Evolutionary conservation across 2,113 vertebrate genomes (phyloP).

Genomic region (Boulengeromyrus knoepffleri): DNA sequence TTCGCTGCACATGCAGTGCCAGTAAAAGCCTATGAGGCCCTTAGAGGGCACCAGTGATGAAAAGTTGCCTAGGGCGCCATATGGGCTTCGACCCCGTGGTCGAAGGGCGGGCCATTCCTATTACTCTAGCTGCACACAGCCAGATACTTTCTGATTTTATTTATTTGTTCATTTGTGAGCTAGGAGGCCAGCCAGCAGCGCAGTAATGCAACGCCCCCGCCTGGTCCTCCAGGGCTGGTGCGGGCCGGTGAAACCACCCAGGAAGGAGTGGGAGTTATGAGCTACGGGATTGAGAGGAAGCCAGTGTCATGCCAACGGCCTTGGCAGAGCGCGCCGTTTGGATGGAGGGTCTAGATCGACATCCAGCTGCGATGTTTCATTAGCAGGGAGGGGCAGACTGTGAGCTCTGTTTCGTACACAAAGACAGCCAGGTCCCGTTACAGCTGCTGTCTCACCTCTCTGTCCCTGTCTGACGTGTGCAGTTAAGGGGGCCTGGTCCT

Average conservation of each 20-base stretch:
- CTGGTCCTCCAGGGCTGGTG: background rate
- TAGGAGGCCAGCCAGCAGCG: background rate
- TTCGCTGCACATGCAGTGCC: background rate
- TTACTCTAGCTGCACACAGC: background rate
- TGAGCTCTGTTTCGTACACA: background rate
- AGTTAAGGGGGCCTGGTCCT: conserved; percentile 93
- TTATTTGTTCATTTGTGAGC: background rate
- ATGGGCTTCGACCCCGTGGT: background rate
- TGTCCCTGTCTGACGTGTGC: conserved; percentile 31
- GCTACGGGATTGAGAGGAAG: background rate
- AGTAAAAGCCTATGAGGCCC: background rate
- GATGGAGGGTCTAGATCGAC: background rate
- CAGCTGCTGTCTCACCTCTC: background rate
- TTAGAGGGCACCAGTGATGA: background rate
- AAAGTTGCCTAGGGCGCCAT: background rate
- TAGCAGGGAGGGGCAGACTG: background rate
- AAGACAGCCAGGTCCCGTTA: background rate
- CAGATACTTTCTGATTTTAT: background rate
- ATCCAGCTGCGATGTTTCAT: background rate
- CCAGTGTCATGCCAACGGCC: background rate
- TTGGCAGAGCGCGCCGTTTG: background rate
- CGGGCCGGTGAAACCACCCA: background rate
- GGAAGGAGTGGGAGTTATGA: background rate
- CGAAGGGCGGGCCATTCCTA: background rate
- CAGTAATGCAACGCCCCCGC: background rate